Conservation (phyloP, 2,797 vertebrate species). For the Champsocephalus gunnari region DNA sequence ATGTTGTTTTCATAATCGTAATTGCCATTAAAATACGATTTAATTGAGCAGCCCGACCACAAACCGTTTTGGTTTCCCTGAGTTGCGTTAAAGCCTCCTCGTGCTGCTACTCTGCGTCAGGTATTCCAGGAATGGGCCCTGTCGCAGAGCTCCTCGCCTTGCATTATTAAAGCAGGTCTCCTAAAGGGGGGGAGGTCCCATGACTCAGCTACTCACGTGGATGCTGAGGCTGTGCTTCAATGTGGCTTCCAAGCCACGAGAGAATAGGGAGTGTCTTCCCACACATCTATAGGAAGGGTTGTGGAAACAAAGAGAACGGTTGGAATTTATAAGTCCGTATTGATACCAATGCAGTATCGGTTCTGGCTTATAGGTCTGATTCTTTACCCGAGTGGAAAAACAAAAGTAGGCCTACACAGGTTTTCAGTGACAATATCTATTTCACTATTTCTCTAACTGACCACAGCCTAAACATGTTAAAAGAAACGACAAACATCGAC, state of each 20-base stretch:
- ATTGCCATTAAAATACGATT: no score
- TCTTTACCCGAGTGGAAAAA: no score
- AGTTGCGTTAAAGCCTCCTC: constrained; percentile 16
- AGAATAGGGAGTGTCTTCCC: background rate
- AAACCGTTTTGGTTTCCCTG: no score
- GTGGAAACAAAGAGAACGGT: background rate
- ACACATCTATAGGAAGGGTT: background rate
- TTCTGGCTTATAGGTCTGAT: no score
- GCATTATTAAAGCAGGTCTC: constrained; percentile 55
- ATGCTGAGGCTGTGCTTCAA: constrained; percentile 1
- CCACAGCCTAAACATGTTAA: no score
- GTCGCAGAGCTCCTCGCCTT: constrained; percentile 32
- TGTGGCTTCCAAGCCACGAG: background rate
- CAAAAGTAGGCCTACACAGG: no score
- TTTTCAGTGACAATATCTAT: no score
- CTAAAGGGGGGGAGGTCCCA: constrained; percentile 35
- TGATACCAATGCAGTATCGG: no score
- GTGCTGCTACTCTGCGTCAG: constrained; percentile 23
- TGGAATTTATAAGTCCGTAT: no score
- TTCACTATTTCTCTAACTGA: no score
- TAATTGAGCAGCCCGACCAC: background rate
- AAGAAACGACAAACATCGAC: no score
- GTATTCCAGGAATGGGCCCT: constrained; percentile 70
- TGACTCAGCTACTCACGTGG: constrained; percentile 31
- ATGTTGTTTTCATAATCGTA: constrained; percentile 22